Evolutionary conservation across 2,888 invertebrate genomes (phyloP).

Genomic region (Scrobipalpa atriplicella): DNA sequence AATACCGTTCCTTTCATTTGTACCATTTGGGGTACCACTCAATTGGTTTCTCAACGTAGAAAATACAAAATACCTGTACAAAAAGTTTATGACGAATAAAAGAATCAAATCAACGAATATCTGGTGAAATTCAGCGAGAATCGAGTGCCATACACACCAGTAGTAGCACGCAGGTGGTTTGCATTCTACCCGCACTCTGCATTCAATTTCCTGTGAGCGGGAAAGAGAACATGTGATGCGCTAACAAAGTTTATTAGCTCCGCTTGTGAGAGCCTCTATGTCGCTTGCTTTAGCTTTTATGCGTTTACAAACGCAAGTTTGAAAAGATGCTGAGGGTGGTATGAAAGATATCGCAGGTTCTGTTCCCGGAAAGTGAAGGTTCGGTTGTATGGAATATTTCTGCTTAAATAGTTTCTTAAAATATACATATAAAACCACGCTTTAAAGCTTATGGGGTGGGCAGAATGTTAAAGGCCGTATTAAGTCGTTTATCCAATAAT

Average conservation of each 20-base stretch:
- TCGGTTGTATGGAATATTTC: neutral
- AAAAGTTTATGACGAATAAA: too few relatives aligned
- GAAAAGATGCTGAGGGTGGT: neutral
- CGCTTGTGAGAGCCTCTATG: slow-evolving; percentile 43
- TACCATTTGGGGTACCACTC: too few relatives aligned
- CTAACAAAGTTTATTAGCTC: slow-evolving; percentile 57
- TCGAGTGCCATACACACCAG: neutral
- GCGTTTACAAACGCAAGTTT: neutral
- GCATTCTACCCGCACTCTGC: slow-evolving; percentile 61
- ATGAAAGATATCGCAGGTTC: neutral
- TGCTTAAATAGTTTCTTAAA: too few relatives aligned
- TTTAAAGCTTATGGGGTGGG: too few relatives aligned
- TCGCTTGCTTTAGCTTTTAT: slow-evolving; percentile 8
- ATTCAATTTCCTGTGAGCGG: slow-evolving; percentile 64
- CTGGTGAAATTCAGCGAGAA: neutral
- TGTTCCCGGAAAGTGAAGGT: neutral
- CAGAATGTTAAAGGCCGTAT: too few relatives aligned
- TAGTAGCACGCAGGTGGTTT: slow-evolving; percentile 48
- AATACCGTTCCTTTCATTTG: too few relatives aligned
- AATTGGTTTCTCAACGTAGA: too few relatives aligned
- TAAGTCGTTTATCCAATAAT: too few relatives aligned
- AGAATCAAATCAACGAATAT: too few relatives aligned
- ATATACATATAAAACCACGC: too few relatives aligned
- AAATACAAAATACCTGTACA: too few relatives aligned
- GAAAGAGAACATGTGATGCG: slow-evolving; percentile 54